phyloP scores from a whole-genome alignment of 2,797 vertebrate genomes.

The Pagetopsis macropterus region DNA sequence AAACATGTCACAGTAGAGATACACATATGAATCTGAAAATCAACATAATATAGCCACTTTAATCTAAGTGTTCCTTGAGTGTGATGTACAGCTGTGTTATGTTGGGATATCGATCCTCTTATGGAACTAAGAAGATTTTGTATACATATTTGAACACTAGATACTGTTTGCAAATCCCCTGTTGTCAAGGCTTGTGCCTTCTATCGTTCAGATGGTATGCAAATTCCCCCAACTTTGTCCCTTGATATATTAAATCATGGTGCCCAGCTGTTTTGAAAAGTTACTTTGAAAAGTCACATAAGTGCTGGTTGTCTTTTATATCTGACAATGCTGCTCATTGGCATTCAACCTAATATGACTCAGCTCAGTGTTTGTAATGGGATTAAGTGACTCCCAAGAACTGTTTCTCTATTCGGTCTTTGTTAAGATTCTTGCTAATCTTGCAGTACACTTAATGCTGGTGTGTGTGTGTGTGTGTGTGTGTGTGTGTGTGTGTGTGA shows the following conservation, averaged over 20 bases:
- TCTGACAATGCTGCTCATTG: constrained; percentile 27
- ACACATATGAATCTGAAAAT: too few relatives aligned
- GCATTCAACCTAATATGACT: constrained; percentile 23
- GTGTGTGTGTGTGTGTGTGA: neutral
- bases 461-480: neutral
- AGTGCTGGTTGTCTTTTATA: constrained; percentile 26
- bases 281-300: constrained; percentile 43
- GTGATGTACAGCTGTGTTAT: neutral
- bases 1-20: too few relatives aligned
- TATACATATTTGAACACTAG: neutral
- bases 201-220: constrained; percentile 16
- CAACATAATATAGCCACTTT: neutral
- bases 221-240: constrained; percentile 20
- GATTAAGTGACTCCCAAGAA: constrained; percentile 10
- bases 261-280: constrained; percentile 31
- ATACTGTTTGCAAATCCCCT: neutral
- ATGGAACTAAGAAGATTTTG: neutral
- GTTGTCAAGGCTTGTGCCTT: constrained; percentile 3
- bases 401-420: neutral
- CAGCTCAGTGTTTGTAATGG: constrained; percentile 16
- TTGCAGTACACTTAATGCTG: neutral
- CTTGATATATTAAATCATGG: constrained; percentile 40
- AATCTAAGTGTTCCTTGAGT: neutral
- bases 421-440: neutral
- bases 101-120: neutral